phyloP scores from a whole-genome alignment of 2,113 vertebrate species.

The Actenoides lindsayi region DNA sequence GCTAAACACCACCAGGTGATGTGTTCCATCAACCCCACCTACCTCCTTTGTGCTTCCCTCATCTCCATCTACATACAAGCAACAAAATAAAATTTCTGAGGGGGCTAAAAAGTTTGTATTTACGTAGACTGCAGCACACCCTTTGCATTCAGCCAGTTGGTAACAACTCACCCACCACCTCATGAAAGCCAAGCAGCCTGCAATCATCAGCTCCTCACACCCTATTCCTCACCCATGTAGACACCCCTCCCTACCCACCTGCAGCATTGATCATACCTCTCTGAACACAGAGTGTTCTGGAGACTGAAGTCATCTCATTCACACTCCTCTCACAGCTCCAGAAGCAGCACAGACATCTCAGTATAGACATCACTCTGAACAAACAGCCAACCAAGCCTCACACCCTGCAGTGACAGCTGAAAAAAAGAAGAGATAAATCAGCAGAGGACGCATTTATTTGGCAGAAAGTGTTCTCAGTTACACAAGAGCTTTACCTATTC shows the following conservation, averaged over 20 bases:
- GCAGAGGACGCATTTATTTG: background rate
- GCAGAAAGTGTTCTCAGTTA: background rate
- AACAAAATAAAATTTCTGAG: background rate
- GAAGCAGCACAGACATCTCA: background rate
- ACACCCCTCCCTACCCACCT: background rate
- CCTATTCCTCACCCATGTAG: background rate
- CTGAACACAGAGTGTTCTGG: accelerated
- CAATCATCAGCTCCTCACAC: background rate
- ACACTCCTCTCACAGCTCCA: background rate
- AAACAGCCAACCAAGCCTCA: background rate
- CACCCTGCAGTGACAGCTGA: background rate
- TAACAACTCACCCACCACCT: background rate
- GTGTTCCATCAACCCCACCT: background rate
- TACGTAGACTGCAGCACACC: accelerated
- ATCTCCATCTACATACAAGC: background rate
- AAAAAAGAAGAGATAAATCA: background rate
- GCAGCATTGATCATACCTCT: background rate
- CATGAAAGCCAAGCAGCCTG: background rate
- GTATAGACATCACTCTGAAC: accelerated
- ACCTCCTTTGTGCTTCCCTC: background rate
- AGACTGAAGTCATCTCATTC: background rate
- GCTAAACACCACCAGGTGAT: background rate
- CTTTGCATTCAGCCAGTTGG: background rate
- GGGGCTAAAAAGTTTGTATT: background rate
- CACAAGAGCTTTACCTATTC: background rate